Evolutionary conservation across 2,797 vertebrate species (phyloP).

Genomic region (Adrianichthys oophorus): DNA sequence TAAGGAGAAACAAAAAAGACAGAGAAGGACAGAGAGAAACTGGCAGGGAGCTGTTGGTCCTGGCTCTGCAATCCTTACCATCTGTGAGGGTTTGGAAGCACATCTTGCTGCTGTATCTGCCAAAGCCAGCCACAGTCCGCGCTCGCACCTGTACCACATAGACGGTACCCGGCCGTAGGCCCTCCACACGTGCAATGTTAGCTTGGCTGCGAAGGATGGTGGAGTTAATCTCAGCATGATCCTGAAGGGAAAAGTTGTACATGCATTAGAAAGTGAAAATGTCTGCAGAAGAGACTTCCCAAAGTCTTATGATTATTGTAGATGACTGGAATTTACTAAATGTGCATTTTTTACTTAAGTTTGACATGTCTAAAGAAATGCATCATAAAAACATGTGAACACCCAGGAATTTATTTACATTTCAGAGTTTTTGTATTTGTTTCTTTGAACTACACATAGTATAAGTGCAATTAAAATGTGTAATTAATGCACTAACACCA

Average conservation of each 20-base stretch:
- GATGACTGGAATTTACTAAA: too few relatives aligned
- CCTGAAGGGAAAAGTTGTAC: slow-evolving; percentile 70
- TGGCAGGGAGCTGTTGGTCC: slow-evolving; percentile 43
- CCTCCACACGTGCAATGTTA: slow-evolving; percentile 91
- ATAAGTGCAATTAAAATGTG: too few relatives aligned
- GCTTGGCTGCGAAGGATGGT: slow-evolving; percentile 93
- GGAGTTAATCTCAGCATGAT: slow-evolving; percentile 94
- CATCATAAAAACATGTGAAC: too few relatives aligned
- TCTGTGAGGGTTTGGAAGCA: slow-evolving; percentile 98
- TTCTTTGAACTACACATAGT: too few relatives aligned
- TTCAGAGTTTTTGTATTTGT: too few relatives aligned
- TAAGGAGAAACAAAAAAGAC: slow-evolving; percentile 17
- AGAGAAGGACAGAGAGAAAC: slow-evolving; percentile 22
- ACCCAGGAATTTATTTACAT: too few relatives aligned
- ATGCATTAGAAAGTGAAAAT: slow-evolving; percentile 5
- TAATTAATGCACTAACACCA: too few relatives aligned
- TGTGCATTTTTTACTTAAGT: too few relatives aligned
- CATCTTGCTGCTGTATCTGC: slow-evolving; percentile 99
- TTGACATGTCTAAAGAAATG: too few relatives aligned
- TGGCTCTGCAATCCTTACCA: slow-evolving; percentile 82
- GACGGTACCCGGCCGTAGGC: slow-evolving; percentile 88
- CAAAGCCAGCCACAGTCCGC: slow-evolving; percentile 92
- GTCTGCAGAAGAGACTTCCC: slow-evolving; percentile 16
- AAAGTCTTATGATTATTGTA: background rate
- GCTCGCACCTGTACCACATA: slow-evolving; percentile 97